phyloP scores from a whole-genome alignment of 2,888 invertebrate species.

The Nephrotoma flavescens region DNA sequence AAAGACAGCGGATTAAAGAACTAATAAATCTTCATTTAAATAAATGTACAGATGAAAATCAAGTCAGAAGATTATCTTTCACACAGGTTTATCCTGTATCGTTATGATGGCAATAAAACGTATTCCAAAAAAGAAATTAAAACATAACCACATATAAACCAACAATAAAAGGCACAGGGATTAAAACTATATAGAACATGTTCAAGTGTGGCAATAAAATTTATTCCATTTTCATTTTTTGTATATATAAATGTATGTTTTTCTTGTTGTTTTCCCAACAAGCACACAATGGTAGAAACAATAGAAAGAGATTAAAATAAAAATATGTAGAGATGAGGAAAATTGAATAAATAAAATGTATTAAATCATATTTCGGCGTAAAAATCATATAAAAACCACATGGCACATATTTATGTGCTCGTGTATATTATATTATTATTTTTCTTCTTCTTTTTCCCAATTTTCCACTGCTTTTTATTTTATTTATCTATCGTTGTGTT shows the following conservation, averaged over 20 bases:
- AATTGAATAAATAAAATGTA: constrained; percentile 14
- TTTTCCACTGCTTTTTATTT: background rate
- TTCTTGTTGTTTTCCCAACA: background rate
- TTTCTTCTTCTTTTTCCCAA: background rate
- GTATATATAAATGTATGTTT: background rate
- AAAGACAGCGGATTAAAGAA: background rate
- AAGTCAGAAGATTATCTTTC: background rate
- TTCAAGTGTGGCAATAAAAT: background rate
- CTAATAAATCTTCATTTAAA: too few species aligned
- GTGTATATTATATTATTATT: constrained; percentile 1
- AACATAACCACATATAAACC: background rate
- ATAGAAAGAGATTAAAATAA: background rate
- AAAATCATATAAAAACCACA: constrained; percentile 17
- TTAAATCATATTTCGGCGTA: constrained; percentile 16
- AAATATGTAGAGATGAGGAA: constrained; percentile 10
- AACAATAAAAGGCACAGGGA: background rate
- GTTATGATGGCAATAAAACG: background rate
- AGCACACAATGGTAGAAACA: background rate
- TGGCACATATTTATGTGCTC: constrained; percentile 14
- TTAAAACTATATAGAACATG: background rate
- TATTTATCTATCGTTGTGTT: background rate
- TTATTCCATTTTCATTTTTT: background rate
- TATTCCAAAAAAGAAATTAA: background rate
- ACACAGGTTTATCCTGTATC: background rate
- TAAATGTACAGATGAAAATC: background rate